Base-by-base conservation (phyloP, 1,140 invertebrate genomes). In the Drosophila prosaltans region DNA sequence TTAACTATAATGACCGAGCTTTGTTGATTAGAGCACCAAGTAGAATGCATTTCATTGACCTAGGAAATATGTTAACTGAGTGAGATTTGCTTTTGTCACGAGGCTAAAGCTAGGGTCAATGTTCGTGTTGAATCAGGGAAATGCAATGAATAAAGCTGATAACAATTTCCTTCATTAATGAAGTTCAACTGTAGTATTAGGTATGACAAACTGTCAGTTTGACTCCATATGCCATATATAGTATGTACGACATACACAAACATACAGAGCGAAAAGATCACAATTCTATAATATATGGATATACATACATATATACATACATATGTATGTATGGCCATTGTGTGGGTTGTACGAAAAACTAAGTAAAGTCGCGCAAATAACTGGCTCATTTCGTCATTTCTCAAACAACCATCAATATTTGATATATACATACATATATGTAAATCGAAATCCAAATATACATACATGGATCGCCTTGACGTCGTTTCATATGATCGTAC, bases 341-440 rank as follows among this genome's bases (percentile, higher is more conserved):
- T 70, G 74, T 77, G 74, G 74, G 74, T 40, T 45, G 74, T 76
- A 69, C 59, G 69, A 69, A 76, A 66, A 69, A 69, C 75, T 78
- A 68, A 85, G 72, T 65, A 54, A 82, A 82, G 74, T 81, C 81
- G 81, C 78, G 78, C 82, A 85, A 84, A 86, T 81, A 85, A 86
- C 82, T 85, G 78, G 81, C 69, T 85, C 81, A 67, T 85, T 85
- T 85, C 82, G 81, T 86, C 82, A 86, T 85, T 84, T 84, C 45
- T 51, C 60, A 48, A 84, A 81, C 72, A 72, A 63, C 59, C 80
- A 81, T 86, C 79, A 85, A 81, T 81, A 85, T 81, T 78, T 78
- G 78, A 72, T 65, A 75, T 65, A 71, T 32, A 28, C 9, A 65
- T 60, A 28, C n/a, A 69, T 60, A 65, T 61, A 24, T 73, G 28